phyloP scores from a whole-genome alignment of 2,797 vertebrate species.

The Thamnophis elegans region DNA sequence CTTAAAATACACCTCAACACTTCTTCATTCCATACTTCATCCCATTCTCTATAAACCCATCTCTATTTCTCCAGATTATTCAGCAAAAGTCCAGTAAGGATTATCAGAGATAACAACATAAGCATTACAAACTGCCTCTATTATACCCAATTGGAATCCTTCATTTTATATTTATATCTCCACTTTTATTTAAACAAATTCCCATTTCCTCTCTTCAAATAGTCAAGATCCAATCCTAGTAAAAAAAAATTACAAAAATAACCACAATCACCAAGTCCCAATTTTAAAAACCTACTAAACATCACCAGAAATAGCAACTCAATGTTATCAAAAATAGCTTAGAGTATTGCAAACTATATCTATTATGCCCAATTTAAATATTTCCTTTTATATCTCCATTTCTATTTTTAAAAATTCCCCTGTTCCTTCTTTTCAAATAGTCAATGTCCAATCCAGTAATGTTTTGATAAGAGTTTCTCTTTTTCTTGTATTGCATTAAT shows the following conservation, averaged over 20 bases:
- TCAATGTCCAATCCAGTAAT: neutral
- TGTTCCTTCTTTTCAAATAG: neutral
- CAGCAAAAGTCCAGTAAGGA: neutral
- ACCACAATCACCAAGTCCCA: neutral
- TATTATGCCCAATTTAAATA: neutral
- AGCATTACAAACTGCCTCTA: neutral
- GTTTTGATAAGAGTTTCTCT: neutral
- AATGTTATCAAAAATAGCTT: neutral
- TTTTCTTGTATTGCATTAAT: neutral
- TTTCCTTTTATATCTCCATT: neutral
- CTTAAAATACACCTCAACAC: neutral
- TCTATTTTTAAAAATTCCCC: neutral
- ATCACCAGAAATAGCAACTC: neutral
- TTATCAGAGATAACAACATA: neutral
- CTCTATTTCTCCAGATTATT: neutral
- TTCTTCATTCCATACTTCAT: neutral
- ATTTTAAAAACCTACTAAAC: neutral
- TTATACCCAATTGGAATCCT: neutral
- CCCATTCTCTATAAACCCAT: neutral
- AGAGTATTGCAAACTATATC: neutral
- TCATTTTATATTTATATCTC: neutral
- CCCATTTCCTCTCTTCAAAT: neutral
- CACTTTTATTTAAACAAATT: neutral
- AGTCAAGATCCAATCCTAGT: neutral
- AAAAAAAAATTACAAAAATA: neutral